Evolutionary conservation across 2,888 invertebrate genomes (phyloP).

Genomic region (Sisyra nigra): DNA sequence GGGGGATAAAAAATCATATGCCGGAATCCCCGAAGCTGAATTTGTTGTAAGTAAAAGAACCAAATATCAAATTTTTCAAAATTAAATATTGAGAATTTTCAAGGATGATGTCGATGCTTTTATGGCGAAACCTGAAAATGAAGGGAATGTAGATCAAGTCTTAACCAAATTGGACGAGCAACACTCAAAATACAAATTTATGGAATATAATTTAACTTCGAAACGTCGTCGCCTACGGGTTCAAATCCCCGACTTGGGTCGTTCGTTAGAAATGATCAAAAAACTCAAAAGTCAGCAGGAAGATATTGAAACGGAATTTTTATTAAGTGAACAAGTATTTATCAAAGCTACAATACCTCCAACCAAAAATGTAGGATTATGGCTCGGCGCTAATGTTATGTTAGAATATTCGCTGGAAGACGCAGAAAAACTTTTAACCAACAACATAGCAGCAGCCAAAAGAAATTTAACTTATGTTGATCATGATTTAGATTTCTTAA

Average conservation of each 20-base stretch:
- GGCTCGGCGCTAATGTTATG: conserved; percentile 92
- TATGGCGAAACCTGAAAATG: conserved; percentile 72
- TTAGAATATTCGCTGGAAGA: conserved; percentile 87
- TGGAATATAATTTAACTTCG: conserved; percentile 83
- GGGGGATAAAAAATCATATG: conserved; percentile 42
- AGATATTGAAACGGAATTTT: conserved; percentile 73
- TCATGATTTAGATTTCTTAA: conserved; percentile 83
- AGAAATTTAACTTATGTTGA: conserved; percentile 73
- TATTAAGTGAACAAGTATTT: conserved; percentile 79
- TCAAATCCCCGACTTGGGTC: conserved; percentile 88
- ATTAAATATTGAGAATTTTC: neutral
- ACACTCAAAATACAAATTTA: conserved; percentile 92
- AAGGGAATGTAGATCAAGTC: conserved; percentile 69
- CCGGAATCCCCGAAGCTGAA: conserved; percentile 75
- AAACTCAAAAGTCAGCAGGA: conserved; percentile 69
- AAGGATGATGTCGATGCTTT: conserved; percentile 92
- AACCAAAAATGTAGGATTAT: conserved; percentile 72
- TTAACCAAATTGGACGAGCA: conserved; percentile 78
- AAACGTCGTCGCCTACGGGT: conserved; percentile 73
- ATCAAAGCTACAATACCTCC: conserved; percentile 74
- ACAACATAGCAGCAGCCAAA: conserved; percentile 71
- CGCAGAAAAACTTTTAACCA: conserved; percentile 66
- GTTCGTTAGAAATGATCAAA: conserved; percentile 82
- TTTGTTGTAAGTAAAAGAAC: conserved; percentile 55
- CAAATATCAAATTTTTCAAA: conserved; percentile 5